A percentile compares a stretch with the other conserved stretches of the same genome.
Conservation (phyloP, 2,888 invertebrate genomes). For the Agrochola circellaris region DNA sequence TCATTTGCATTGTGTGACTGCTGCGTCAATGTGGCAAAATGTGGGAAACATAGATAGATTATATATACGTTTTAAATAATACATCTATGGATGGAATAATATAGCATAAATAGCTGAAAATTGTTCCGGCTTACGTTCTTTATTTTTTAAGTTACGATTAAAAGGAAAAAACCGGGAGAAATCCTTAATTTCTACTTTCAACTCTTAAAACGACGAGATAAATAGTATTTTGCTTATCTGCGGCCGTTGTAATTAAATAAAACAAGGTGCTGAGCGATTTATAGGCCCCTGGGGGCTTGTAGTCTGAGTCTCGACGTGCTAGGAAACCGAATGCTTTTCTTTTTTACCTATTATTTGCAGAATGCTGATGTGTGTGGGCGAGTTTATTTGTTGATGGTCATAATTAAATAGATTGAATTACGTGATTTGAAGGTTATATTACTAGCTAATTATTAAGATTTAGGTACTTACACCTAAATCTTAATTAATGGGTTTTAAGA, state of each 20-base stretch:
- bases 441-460: neutral
- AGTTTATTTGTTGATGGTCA: neutral
- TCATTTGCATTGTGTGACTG: neutral
- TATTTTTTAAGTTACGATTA: neutral
- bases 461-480: neutral
- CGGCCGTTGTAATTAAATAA: conserved; percentile 78
- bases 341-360: conserved; percentile 40
- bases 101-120: neutral
- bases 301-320: conserved; percentile 47
- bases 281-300: conserved; percentile 65
- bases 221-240: conserved; percentile 69
- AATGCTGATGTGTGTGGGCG: conserved; percentile 1
- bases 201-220: conserved; percentile 53
- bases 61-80: too few relatives aligned
- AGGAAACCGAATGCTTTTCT: conserved; percentile 41
- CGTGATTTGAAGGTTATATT: neutral
- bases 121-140: neutral
- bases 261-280: conserved; percentile 79
- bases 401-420: neutral
- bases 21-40: neutral
- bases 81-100: too few relatives aligned
- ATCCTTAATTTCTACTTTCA: conserved; percentile 49
- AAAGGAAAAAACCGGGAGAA: neutral
- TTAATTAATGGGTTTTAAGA: neutral
- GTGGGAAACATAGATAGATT: too few relatives aligned